Base-by-base conservation (phyloP, 2,113 vertebrate genomes). In the Ceratotherium simum region DNA sequence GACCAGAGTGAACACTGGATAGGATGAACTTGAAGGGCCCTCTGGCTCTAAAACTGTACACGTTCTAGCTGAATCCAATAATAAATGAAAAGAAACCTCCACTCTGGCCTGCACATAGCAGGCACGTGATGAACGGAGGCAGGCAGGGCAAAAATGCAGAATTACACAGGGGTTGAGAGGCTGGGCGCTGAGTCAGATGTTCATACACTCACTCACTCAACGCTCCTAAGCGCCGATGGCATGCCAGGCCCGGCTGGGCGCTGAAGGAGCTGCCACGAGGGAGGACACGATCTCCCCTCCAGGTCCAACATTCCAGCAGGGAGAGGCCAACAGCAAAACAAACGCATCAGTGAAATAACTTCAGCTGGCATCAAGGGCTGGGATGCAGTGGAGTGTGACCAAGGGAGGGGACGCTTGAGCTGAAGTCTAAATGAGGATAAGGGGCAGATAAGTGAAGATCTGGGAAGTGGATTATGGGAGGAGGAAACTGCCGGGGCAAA, bases 141-240 rank as follows among this genome's bases (percentile, higher is more conserved):
- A 1, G 0, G 36, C 8, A 0, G 54, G 56, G 39, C 54, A 8
- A 12, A 8, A 10, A 7, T 12, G 82, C 36, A 7, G 65, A 48
- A 1, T 0, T 20, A 1, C 25, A 2, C 8, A 13, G 20, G 2
- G 5, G 27, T 0, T 0, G 21, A 13, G 83, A 10, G 31, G 21
- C 70, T 4, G 9, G 51, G 36, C 2, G 0, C 60, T 0, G 29
- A 54, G 69, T 6, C 46, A 23, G 58, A 33, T 21, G 2, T 4
- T 6, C 7, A 4, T 27, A 8, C 58, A 13, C 42, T 13, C 81
- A 4, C 10, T 16, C 51, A 7, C 58, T 2, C 12, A 14, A 7
- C 56, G 27, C 6, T 0, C 0, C 11, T 2, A 27, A 33, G 48
- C 0, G 0, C 39, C 39, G 1, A 0, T 5, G 3, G 1, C 7